Base-by-base conservation (phyloP, 2,797 vertebrate species). In the Streptopelia turtur region DNA sequence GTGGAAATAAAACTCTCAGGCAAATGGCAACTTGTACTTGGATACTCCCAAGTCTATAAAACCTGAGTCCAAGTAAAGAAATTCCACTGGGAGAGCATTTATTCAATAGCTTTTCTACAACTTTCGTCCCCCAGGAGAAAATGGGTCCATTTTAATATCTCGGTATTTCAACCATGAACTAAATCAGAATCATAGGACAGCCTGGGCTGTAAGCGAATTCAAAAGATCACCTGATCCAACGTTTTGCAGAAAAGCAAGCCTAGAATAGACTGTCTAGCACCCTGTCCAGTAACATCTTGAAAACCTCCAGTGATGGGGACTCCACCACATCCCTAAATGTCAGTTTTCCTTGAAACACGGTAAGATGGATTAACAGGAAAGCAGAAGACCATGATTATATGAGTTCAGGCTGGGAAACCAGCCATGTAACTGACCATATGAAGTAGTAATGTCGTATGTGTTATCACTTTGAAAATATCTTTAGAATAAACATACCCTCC, bases 321-420 rank as follows among this genome's bases (percentile, higher is more conserved):
- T 71, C 11, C 45, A 9, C 28, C 9, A 10, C 7, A 11, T 53
- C 27, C 11, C 47, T 79, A 24, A 39, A 33, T 37, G 24, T 33
- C 49, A 64, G 23, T 63, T 85, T 87, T 85, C 49, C 33, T 56
- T 78, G 65, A 81, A 78, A 47, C 23, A 9, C 6, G 12, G 0
- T 6, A 18, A 30, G 11, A 30, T 0, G 0, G 25, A 22, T 72
- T 43, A 6, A 3, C 25, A 33, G 65, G 27, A 55, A 78, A 82
- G 49, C 7, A 71, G 35, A 61, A 39, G 30, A 71, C 13, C 5
- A 22, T 3, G 2, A 1, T 78, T 71, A 13, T 1, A 5, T 3
- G 35, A 47, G 21, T 79, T 82, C 63, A 41, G 13, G 41, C 31
- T 16, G n/a, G 56, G 52, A 87, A 59, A n/a, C 4, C 9, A 60